Base-by-base conservation (phyloP, 2,888 invertebrate genomes). In the Athalia cordata region DNA sequence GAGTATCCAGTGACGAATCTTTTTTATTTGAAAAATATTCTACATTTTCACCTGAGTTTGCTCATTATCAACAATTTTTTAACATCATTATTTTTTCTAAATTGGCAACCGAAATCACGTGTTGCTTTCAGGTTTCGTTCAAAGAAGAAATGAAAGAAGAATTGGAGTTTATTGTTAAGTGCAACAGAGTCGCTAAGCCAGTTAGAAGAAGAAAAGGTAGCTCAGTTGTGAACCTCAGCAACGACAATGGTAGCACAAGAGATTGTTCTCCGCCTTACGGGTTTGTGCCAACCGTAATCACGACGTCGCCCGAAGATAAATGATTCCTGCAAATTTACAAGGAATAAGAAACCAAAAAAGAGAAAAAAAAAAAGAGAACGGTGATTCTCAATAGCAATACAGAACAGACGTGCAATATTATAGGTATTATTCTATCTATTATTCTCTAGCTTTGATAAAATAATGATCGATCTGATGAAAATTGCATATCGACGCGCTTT, bases 141-240 rank as follows among this genome's bases (percentile, higher is more conserved):
- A 92, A 90, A 84, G 92, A 94, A 65, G 95, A 95, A 82, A 87
- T 96, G 7, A 90, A 91, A 77, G 93, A 93, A n/a, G 96, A 96
- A 88, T 84, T 96, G 59, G 93, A 92, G 83, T 96, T 96, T 86
- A 93, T 96, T 52, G 86, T 94, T 0, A 93, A 93, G 85, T 95
- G 95, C 84, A 93, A 93, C 78, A 94, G 94, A 49, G 93, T 94
- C 66, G 92, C 93, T 0, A 95, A 95, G 84, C 94, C 94, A 1
- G 93, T 95, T 0, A 92, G 93, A 75, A 93, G 92, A 43, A 89
- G 89, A 3, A 84, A 84, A 50, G 84, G 86, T 47, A 90, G 89
- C 62, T 86, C 87, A 0, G 83, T 80, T 0, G 90, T 89, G 0
- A 89, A 88, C 3, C 89, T 89, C 61, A 88, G 87, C n/a, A 91